Base-by-base conservation (phyloP, 2,797 vertebrate genomes). In the Pipistrellus kuhlii region DNA sequence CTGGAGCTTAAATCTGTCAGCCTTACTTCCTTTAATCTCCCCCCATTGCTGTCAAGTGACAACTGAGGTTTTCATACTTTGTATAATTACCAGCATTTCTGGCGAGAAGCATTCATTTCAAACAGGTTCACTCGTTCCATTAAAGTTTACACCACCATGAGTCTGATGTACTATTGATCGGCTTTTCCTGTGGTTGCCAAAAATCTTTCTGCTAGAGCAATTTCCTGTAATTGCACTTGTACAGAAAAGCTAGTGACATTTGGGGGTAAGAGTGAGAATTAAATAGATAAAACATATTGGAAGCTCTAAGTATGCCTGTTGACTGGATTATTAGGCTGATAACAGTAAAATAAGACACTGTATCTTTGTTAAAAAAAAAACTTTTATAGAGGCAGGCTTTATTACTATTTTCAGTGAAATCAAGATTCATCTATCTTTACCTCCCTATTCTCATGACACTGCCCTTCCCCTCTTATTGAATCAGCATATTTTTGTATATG, bases 161-260 rank as follows among this genome's bases (percentile, higher is more conserved):
- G 46, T 53, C 93, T 94, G 94, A 97, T 95, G 85, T 76, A 44
- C 21, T 97, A 97, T 97, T 94, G 97, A 97, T 97, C 48, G 51
- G 2, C 90, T 78, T 91, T 95, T 88, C 32, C 10, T 69, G 75
- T 62, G 21, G 8, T 94, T 97, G 97, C 96, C 98, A 98, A 96
- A 97, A 97, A 64, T 93, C 84, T 95, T 84, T 97, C 69, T 88
- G 73, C 72, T 68, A 85, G 46, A 96, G 35, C 80, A 94, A 93
- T 97, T 97, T 93, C 94, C 75, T 92, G 81, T 97, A 97, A 96
- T 94, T 97, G 48, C 13, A 76, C 57, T 92, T 93, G 55, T 77
- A 81, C 1, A 62, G 73, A 95, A 14, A 12, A 76, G 25, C 35
- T 69, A 85, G 53, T 77, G 85, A 46, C 72, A 59, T 94, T 81